Conservation (phyloP, 2,888 invertebrate species). For the Meiosimyza decipiens region DNA sequence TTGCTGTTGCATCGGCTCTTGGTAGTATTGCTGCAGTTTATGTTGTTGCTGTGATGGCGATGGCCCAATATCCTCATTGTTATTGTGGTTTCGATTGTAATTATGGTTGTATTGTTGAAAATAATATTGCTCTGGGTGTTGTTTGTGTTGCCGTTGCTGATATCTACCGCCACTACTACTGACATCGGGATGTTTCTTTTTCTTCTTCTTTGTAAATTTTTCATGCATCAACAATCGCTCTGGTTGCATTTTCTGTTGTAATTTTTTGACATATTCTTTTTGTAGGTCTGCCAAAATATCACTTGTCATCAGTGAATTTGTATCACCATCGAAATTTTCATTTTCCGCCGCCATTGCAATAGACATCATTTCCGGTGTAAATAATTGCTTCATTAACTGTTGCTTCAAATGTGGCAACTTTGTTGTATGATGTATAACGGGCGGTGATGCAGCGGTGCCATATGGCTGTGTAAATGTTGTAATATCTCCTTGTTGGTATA, state of each 20-base stretch:
- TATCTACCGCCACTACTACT: background rate
- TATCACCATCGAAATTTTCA: slow-evolving; percentile 36
- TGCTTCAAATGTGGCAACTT: slow-evolving; percentile 40
- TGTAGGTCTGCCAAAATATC: slow-evolving; percentile 58
- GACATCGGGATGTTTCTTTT: slow-evolving; percentile 10
- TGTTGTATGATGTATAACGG: background rate
- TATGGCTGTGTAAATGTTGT: slow-evolving; percentile 32
- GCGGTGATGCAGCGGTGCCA: slow-evolving; percentile 22
- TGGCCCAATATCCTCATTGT: slow-evolving; percentile 34
- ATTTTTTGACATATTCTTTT: slow-evolving; percentile 47
- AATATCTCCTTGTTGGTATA: slow-evolving; percentile 6
- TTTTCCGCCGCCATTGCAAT: slow-evolving; percentile 36
- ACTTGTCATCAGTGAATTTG: slow-evolving; percentile 52
- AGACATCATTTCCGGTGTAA: slow-evolving; percentile 50
- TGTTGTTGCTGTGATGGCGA: slow-evolving; percentile 38
- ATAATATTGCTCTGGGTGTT: slow-evolving; percentile 10
- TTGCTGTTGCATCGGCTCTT: slow-evolving; percentile 38
- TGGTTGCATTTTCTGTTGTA: slow-evolving; percentile 14
- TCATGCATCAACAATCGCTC: slow-evolving; percentile 19
- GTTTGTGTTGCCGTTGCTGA: slow-evolving; percentile 15
- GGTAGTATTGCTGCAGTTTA: slow-evolving; percentile 19
- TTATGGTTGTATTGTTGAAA: slow-evolving; percentile 20
- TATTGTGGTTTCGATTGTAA: slow-evolving; percentile 17
- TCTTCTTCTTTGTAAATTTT: slow-evolving; percentile 2
- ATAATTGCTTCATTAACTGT: slow-evolving; percentile 54